Base-by-base conservation (phyloP, 2,113 vertebrate species). In the Tapirus terrestris region DNA sequence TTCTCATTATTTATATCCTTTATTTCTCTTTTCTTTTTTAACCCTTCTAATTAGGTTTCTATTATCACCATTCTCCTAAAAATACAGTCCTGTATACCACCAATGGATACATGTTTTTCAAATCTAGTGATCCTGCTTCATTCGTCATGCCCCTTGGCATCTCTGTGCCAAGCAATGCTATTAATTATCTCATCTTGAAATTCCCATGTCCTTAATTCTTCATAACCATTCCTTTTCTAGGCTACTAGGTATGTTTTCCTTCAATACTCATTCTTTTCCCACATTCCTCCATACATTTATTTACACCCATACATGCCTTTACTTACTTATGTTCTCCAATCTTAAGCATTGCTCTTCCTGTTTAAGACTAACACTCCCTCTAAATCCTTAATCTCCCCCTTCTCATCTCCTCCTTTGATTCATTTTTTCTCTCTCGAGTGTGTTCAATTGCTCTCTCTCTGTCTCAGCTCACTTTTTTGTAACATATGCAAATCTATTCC, bases 11-110 rank as follows among this genome's bases (percentile, higher is more conserved):
- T 92, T 73, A 21, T 67, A 68, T n/a, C 48, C n/a, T 68, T 77
- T 60, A 48, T 89, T 51, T 89, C 5, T 76, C 12, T 68, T 39
- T 82, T 87, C 0, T 60, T 80, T 43, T 70, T 77, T 60, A 88
- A 75, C 3, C 2, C 27, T 75, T 43, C 31, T 39, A 39, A 5
- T 76, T 17, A 72, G 27, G 39, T 2, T 87, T 68, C 21, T 81
- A n/a, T 97, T 33, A 83, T 92, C 4, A 75, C 13, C 18, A 6
- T 92, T 84, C 29, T 68, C 21, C n/a, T 68, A 77, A 95, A 94
- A 89, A 43, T 75, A 33, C 13, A 68, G 4, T 73, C n/a, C 3
- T 39, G 0, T 53, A 31, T 92, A 25, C 61, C 43, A 68, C 23
- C 13, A 29, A 4, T 43, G 45, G 2, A 77, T 58, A 39, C 5